Conservation (phyloP, 2,797 vertebrate species). For the Chaunax sp. region DNA sequence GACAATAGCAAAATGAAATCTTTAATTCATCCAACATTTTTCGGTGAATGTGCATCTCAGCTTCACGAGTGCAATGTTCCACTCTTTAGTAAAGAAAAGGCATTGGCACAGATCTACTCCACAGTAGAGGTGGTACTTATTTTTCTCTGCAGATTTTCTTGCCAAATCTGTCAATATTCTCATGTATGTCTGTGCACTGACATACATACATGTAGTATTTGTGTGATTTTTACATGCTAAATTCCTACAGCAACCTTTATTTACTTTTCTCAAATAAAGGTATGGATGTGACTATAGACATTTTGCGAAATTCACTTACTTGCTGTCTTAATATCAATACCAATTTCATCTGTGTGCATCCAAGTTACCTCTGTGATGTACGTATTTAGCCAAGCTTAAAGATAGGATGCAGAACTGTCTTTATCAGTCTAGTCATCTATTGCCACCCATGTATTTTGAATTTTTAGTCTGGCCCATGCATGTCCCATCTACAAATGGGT, state of each 20-base stretch:
- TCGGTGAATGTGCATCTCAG: neutral
- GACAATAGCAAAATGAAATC: neutral
- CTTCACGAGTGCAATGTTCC: too few relatives aligned
- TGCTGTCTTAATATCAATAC: slow-evolving; percentile 6
- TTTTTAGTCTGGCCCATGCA: too few relatives aligned
- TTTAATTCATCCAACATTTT: neutral
- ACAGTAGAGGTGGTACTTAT: slow-evolving; percentile 4
- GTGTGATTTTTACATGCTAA: slow-evolving; percentile 51
- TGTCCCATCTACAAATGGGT: too few relatives aligned
- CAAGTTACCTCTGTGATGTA: neutral
- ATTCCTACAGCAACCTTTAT: slow-evolving; percentile 60
- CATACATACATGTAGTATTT: slow-evolving; percentile 64
- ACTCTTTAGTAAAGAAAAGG: neutral
- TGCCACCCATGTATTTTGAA: too few relatives aligned
- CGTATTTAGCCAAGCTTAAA: neutral
- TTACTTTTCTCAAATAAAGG: slow-evolving; percentile 63
- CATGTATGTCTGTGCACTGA: slow-evolving; percentile 58
- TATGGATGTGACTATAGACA: slow-evolving; percentile 35
- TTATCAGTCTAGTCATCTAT: too few relatives aligned
- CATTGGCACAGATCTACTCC: neutral
- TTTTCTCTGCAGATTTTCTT: slow-evolving; percentile 1
- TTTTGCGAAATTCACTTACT: slow-evolving; percentile 20
- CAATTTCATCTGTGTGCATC: neutral
- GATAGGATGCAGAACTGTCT: too few relatives aligned
- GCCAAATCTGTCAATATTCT: slow-evolving; percentile 32